Conservation (phyloP, 2,888 invertebrate species). For the Scrobipalpa atriplicella region DNA sequence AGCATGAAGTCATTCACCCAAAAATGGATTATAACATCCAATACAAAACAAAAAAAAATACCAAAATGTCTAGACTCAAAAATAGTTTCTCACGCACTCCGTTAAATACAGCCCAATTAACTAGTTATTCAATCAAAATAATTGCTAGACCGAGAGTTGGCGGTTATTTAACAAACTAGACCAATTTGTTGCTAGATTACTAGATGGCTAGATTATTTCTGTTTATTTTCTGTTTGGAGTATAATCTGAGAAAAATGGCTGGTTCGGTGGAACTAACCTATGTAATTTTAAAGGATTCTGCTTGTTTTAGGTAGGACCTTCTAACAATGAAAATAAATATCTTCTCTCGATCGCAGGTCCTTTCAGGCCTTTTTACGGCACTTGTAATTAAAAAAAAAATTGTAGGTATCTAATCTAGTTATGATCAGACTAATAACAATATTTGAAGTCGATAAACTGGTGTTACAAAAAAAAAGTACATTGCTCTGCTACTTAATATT, state of each 20-base stretch:
- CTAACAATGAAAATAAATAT: no score
- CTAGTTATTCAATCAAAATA: constrained; percentile 1
- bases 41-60: neutral
- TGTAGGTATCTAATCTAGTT: neutral
- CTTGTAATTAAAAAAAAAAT: no score
- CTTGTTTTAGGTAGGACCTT: no score
- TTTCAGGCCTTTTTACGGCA: no score
- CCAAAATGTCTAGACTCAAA: constrained; percentile 1
- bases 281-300: no score
- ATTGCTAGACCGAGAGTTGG: constrained; percentile 5
- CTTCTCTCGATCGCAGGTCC: no score
- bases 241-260: neutral
- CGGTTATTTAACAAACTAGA: neutral
- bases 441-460: neutral
- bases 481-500: constrained; percentile 8
- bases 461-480: constrained; percentile 1
- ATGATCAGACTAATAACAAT: neutral
- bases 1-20: neutral
- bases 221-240: neutral
- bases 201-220: neutral
- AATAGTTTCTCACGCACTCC: neutral
- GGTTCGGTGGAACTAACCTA: no score
- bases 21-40: neutral
- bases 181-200: constrained; percentile 7
- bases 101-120: constrained; percentile 2